Base-by-base conservation (phyloP, 2,888 invertebrate species). In the Tenthredo amoena region DNA sequence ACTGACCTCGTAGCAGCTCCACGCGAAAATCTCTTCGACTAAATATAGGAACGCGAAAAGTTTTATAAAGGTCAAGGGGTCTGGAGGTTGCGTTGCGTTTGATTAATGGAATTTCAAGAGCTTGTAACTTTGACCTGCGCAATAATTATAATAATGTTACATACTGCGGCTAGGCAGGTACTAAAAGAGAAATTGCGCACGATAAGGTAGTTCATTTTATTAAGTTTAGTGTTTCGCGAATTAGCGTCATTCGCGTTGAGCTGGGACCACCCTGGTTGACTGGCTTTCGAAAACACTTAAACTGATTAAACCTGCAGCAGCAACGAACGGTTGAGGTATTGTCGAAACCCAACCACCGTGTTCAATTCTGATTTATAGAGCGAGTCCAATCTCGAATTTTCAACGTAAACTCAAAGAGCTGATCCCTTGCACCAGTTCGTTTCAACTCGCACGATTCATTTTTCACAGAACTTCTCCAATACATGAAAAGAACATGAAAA, bases 271-370 rank as follows among this genome's bases (percentile, higher is more conserved):
- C 47, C 83, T 31, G 77, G 50, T 50, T 26, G 77, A 34, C 74
- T 18, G 62, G 72, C 90, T 89, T 91, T 91, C 89, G 88, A 88
- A 91, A 91, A 91, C 91, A 91, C 91, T 91, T 90, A 90, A 91
- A 91, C 90, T 91, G 91, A 91, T 91, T 91, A 91, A 90, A 89
- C 89, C 84, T 86, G 86, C 88, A 87, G 85, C 84, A 84, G 87
- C 86, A 87, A 76, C 84, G 76, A 37, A 10, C 55, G 40, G 68
- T 50, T 71, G 77, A 68, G 84, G 84, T 65, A 47, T 62, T 43
- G 43, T 40, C 12, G 43, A 76, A 86, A 58, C 77, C 31, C 72
- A 40, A 84, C 79, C 77, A 79, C 55, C 84, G 82, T 82, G 58
- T 50, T 55, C 50, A 76, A 81, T 71, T 68, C 68, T 83, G 83